Percentiles rank a stretch among this genome's conserved stretches.
Evolutionary conservation across 2,888 invertebrate species (phyloP).

Genomic region (Loripinus fragilis): DNA sequence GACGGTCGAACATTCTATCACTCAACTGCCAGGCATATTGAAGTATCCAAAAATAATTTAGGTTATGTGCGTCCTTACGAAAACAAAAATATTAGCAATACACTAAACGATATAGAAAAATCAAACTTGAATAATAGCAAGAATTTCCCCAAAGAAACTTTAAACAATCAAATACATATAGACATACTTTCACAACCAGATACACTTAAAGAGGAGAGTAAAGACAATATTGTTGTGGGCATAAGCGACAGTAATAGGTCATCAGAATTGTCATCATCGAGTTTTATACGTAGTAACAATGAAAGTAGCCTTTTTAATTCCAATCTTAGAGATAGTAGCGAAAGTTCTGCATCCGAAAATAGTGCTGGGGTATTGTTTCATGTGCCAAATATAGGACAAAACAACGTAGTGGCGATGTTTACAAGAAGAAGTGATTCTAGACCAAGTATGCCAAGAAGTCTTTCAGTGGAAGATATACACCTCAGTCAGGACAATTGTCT

Average conservation of each 20-base stretch:
- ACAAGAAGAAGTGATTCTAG: slow-evolving; percentile 10
- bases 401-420: background rate
- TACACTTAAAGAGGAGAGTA: background rate
- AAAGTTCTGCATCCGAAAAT: background rate
- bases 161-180: background rate
- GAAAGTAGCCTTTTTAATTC: background rate
- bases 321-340: background rate
- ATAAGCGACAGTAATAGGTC: background rate
- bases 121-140: slow-evolving; percentile 62
- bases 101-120: slow-evolving; percentile 54
- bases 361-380: background rate
- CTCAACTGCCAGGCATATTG: slow-evolving; percentile 27
- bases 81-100: slow-evolving; percentile 67
- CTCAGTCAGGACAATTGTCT: background rate
- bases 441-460: background rate
- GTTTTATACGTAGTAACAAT: background rate
- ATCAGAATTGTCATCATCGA: background rate
- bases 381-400: background rate
- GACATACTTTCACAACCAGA: background rate
- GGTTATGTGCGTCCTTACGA: slow-evolving; percentile 62
- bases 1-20: slow-evolving; percentile 15
- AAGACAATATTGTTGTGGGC: background rate
- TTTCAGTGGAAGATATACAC: background rate
- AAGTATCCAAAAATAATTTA: slow-evolving; percentile 62
- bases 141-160: slow-evolving; percentile 49